Conservation (phyloP, 92 coral and sea anemone genomes). For the Phenganax marumi region DNA sequence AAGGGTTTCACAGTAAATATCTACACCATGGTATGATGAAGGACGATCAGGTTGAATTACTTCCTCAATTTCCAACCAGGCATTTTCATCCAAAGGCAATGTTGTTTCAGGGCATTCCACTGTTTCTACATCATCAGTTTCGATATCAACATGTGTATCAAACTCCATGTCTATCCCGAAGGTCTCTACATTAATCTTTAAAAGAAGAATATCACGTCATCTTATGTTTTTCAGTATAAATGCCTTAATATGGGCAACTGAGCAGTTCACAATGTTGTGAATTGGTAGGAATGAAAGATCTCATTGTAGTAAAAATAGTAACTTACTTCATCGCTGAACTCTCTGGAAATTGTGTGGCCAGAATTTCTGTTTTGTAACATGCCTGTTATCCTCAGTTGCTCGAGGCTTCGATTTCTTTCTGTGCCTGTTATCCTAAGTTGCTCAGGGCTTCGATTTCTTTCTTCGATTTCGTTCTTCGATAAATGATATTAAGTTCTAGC, state of each 20-base stretch:
- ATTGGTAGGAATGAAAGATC: no score
- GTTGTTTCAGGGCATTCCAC: background rate
- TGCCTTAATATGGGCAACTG: no score
- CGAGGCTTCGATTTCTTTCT: background rate
- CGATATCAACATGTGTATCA: background rate
- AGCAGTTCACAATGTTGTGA: no score
- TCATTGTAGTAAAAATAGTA: no score
- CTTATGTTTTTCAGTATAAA: no score
- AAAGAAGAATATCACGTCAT: no score
- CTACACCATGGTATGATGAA: conserved; percentile 1
- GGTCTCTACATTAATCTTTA: conserved; percentile 1
- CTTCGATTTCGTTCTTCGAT: background rate
- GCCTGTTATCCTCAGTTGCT: background rate
- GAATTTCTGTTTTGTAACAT: conserved; percentile 12
- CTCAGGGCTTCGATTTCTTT: background rate
- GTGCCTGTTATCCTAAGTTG: conserved; percentile 1
- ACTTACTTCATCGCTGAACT: background rate
- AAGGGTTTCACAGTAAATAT: conserved; percentile 5
- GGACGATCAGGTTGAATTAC: background rate
- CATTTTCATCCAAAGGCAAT: conserved; percentile 6
- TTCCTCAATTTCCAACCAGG: background rate
- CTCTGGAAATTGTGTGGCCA: background rate
- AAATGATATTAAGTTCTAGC: no score
- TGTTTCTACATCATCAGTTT: background rate
- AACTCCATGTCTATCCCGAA: background rate